Evolutionary conservation across 2,888 invertebrate genomes (phyloP).

Genomic region (Syrista parreyssii): DNA sequence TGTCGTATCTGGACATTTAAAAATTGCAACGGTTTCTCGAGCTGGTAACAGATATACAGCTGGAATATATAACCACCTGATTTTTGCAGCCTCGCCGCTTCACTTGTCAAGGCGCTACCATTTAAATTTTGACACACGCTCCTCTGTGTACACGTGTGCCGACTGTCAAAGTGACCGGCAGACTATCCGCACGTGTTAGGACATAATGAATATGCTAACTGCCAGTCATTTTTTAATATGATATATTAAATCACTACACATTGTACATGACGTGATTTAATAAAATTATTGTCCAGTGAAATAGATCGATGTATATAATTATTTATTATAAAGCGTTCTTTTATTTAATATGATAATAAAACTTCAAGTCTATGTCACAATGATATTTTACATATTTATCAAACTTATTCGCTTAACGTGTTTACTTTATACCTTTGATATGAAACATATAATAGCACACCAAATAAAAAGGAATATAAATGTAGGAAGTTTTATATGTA

Average conservation of each 20-base stretch:
- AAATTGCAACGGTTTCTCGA: constrained; percentile 15
- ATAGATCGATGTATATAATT: not conserved
- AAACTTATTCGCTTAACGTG: not conserved
- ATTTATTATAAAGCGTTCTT: not conserved
- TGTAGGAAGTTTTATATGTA: not conserved
- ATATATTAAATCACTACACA: not conserved
- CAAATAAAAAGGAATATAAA: not conserved
- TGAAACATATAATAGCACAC: not conserved
- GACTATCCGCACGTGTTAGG: not conserved
- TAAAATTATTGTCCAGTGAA: not conserved
- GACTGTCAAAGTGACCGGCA: not conserved
- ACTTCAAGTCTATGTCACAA: not conserved
- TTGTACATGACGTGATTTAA: not conserved
- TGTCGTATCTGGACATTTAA: not conserved
- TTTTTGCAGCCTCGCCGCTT: constrained; percentile 48
- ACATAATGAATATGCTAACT: not conserved
- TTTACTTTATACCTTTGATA: not conserved
- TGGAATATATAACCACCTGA: constrained; percentile 56
- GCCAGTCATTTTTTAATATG: not conserved
- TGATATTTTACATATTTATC: not conserved
- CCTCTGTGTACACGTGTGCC: constrained; percentile 17
- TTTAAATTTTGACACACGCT: constrained; percentile 55
- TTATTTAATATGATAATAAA: not conserved
- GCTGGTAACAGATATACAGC: constrained; percentile 35
- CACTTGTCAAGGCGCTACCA: constrained; percentile 47